These are phyloP conservation scores for Hippopotamyrus pictus DNA, from an alignment of 2,797 vertebrate genomes.

Conservation along the genomic window DNA sequence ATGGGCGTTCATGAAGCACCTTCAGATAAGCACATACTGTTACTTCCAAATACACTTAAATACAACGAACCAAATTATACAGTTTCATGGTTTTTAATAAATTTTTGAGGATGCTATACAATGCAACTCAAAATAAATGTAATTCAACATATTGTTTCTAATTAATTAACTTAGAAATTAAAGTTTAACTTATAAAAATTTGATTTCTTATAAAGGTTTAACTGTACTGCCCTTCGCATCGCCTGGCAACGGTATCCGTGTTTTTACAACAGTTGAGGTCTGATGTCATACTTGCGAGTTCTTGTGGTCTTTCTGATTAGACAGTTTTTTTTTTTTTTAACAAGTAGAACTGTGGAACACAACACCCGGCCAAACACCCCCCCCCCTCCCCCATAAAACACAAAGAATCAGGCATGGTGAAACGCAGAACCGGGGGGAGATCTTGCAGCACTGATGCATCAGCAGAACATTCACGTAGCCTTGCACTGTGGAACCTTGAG, in stretches of 20 bases:
- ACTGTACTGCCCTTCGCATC: conserved; percentile 15
- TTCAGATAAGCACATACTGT: neutral
- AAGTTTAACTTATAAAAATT: neutral
- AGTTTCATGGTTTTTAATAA: neutral
- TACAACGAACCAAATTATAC: neutral
- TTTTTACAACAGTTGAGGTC: conserved; percentile 46
- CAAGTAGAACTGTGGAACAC: conserved; percentile 11
- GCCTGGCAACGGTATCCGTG: conserved; percentile 47
- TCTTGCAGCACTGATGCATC: neutral
- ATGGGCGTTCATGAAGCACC: neutral
- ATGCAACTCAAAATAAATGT: neutral
- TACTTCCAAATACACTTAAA: neutral
- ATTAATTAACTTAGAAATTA: neutral
- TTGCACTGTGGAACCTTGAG: neutral
- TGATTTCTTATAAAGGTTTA: neutral
- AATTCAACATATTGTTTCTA: neutral
- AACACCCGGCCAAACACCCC: neutral
- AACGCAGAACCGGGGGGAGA: neutral
- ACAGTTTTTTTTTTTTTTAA: conserved; percentile 53
- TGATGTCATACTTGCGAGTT: conserved; percentile 40
- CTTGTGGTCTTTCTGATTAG: conserved; percentile 44
- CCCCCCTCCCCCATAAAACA: neutral
- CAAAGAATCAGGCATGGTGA: neutral
- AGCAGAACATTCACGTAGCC: neutral
- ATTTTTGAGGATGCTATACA: neutral